Evolutionary conservation across 2,113 vertebrate genomes (phyloP).

Genomic region (Cricetomys ansorgei): DNA sequence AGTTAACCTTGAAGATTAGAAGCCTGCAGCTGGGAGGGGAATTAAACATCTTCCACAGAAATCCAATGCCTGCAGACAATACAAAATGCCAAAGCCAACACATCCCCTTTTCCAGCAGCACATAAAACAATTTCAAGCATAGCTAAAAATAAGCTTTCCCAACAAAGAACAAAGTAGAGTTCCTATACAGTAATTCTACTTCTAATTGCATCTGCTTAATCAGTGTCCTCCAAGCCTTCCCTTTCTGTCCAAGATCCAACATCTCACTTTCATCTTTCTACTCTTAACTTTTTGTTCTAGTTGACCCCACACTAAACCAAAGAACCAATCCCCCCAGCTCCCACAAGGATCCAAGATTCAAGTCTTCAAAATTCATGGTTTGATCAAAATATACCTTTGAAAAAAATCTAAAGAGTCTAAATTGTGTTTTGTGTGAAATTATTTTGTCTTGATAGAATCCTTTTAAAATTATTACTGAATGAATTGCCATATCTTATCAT

Average conservation of each 20-base stretch:
- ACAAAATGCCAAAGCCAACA: no score
- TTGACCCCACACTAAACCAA: not conserved
- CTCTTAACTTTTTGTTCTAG: not conserved
- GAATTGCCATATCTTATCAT: not conserved
- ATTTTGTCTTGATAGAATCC: not conserved
- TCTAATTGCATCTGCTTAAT: not conserved
- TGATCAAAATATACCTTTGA: not conserved
- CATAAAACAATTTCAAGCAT: no score
- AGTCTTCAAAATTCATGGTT: not conserved
- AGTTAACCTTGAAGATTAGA: no score
- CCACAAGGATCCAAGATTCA: not conserved
- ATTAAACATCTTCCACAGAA: no score
- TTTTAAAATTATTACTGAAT: not conserved
- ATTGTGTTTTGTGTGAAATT: conserved; percentile 16
- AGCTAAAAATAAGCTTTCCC: no score
- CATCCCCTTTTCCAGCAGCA: no score
- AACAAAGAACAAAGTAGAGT: not conserved
- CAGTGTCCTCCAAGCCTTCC: not conserved
- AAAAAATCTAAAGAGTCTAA: conserved; percentile 24
- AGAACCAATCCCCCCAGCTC: not conserved
- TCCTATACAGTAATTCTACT: not conserved
- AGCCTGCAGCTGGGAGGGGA: no score
- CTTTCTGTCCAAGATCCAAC: not conserved
- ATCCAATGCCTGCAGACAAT: no score
- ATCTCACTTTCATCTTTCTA: not conserved